Evolutionary conservation across 2,888 invertebrate species (phyloP).

Genomic region (Sinohyriopsis cumingii): DNA sequence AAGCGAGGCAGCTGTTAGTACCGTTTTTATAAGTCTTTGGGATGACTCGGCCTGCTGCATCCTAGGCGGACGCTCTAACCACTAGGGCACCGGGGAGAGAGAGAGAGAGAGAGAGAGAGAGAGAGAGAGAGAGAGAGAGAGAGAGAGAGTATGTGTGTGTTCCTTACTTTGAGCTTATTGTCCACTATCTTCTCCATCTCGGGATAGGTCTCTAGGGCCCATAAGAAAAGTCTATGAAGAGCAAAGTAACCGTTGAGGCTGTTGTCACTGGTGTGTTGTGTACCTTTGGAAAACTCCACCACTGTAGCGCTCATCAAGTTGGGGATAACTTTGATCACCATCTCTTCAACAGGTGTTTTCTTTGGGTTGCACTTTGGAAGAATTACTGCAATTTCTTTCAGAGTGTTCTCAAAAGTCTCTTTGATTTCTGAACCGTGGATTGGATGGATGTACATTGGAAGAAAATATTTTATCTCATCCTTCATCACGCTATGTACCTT

Average conservation of each 20-base stretch:
- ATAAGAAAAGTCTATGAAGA: conserved; percentile 57
- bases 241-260: conserved; percentile 61
- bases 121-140: conserved; percentile 9
- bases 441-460: conserved; percentile 58
- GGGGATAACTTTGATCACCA: conserved; percentile 58
- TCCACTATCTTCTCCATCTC: conserved; percentile 49
- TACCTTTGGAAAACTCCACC: conserved; percentile 64
- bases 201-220: conserved; percentile 62
- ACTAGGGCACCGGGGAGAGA: conserved; percentile 1
- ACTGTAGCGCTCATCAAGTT: conserved; percentile 64
- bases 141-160: conserved; percentile 3
- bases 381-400: conserved; percentile 46
- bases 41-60: too few relatives aligned
- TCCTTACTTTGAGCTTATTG: conserved; percentile 42
- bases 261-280: conserved; percentile 64
- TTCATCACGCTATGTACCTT: conserved; percentile 60
- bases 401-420: conserved; percentile 48
- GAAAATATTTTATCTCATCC: conserved; percentile 57
- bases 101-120: conserved; percentile 8
- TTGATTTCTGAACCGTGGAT: conserved; percentile 53
- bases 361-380: conserved; percentile 54
- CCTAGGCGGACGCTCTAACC: too few relatives aligned
- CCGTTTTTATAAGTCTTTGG: too few relatives aligned
- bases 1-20: too few relatives aligned
- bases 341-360: conserved; percentile 50